A percentile compares a stretch with the other conserved stretches of the same genome.
Evolutionary conservation across 2,797 vertebrate genomes (phyloP).

Genomic region (Myotis vivesi): DNA sequence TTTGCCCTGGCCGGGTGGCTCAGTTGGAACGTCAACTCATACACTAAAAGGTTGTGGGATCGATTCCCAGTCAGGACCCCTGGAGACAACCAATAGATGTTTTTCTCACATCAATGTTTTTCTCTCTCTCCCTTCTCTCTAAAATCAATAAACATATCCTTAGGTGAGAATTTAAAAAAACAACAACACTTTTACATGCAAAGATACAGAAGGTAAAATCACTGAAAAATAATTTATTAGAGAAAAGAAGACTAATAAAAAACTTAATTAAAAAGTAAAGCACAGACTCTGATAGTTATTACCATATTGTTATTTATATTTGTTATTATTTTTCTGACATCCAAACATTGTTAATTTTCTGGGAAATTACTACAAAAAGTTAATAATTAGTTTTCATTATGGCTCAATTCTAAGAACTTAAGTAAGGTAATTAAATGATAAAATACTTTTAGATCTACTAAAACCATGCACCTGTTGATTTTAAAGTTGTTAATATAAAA

Average conservation of each 20-base stretch:
- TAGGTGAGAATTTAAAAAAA: neutral
- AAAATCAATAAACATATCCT: neutral
- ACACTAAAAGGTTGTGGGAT: neutral
- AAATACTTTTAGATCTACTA: slow-evolving; percentile 40
- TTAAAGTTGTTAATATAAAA: slow-evolving; percentile 39
- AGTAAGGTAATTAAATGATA: slow-evolving; percentile 7
- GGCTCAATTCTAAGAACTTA: slow-evolving; percentile 24
- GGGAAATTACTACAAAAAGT: neutral
- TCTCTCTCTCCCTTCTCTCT: neutral
- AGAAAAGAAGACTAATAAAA: slow-evolving; percentile 56
- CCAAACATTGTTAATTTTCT: neutral
- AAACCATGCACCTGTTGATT: neutral
- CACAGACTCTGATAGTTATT: neutral
- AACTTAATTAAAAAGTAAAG: slow-evolving; percentile 19
- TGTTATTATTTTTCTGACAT: neutral
- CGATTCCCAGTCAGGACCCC: neutral
- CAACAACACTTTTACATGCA: neutral
- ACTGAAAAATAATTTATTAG: slow-evolving; percentile 22
- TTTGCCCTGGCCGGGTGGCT: neutral
- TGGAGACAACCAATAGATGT: neutral
- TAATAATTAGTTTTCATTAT: slow-evolving; percentile 26
- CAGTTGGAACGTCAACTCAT: neutral
- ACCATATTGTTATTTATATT: neutral
- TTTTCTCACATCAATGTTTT: neutral
- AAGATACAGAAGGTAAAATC: slow-evolving; percentile 32